Evolutionary conservation across 2,797 vertebrate genomes (phyloP).

Genomic region (Lemur catta): DNA sequence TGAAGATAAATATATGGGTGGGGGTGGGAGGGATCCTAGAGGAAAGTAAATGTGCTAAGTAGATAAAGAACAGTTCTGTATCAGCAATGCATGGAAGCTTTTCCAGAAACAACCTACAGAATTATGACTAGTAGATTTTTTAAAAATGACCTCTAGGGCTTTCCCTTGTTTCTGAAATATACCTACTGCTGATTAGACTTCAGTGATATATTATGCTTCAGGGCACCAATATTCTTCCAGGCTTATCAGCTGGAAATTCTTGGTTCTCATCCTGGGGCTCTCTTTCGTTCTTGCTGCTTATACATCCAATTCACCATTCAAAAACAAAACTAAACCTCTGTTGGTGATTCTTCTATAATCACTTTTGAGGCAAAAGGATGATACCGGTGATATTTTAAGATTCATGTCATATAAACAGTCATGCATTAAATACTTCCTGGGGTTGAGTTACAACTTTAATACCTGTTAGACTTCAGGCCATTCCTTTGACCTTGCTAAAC

Average conservation of each 20-base stretch:
- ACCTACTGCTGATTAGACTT: background rate
- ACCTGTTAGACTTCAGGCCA: background rate
- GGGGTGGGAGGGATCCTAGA: background rate
- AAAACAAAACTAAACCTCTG: background rate
- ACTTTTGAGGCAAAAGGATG: background rate
- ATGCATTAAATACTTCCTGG: background rate
- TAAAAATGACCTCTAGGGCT: background rate
- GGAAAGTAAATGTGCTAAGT: accelerated
- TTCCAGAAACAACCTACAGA: background rate
- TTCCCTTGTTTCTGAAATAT: background rate
- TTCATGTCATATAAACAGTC: background rate
- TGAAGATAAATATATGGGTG: accelerated
- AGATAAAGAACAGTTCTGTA: background rate
- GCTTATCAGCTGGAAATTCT: background rate
- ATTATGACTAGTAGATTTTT: background rate
- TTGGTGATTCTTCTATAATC: background rate
- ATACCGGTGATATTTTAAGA: background rate
- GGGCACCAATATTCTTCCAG: background rate
- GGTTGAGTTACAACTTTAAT: background rate
- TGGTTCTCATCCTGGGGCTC: background rate
- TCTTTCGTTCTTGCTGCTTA: background rate
- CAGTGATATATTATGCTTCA: background rate
- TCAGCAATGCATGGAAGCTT: background rate
- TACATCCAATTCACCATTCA: background rate
- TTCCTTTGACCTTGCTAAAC: background rate